Base-by-base conservation (phyloP, 2,888 invertebrate species). In the Charanyca ferruginea region DNA sequence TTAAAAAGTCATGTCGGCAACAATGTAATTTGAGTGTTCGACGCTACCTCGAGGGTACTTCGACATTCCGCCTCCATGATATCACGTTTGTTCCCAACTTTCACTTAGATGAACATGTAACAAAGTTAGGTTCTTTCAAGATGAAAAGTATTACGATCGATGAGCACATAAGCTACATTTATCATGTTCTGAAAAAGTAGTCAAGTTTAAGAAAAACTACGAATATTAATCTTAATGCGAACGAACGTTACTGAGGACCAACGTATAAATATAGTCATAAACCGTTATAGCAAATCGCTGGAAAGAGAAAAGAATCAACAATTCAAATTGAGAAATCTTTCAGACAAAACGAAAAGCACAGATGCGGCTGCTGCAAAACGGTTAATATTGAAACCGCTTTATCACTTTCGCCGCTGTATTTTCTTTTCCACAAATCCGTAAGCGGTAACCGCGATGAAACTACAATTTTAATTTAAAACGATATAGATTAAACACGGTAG, bases 11-110 rank as follows among this genome's bases (percentile, higher is more conserved):
- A 73, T 72, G 68, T 76, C 67, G 68, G 70, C 67, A 72, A 84
- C 85, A 85, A 84, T 83, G 83, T 85, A 79, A 83, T 84, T 85
- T 79, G 71, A 86, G 78, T 72, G 80, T 66, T 69, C 65, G 57
- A 42, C 54, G 51, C 61, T 65, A 64, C 45, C 65, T 73, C 66
- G 69, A 76, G 80, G 76, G 77, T 66, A 53, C 83, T 85, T 68
- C 69, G 74, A 63, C 73, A 80, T 79, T 79, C 66, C 69, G 69
- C 71, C 74, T 68, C 64, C 75, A 65, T 77, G 64, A 75, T 79
- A 81, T 73, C 71, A 73, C 74, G 67, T 75, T 74, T 74, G 65
- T 73, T 64, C 42, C 47, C 13, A 76, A 80, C 68, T 73, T 81
- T 70, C 60, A 63, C 70, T 66, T 55, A 48, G 25, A 49, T 42